Percentiles rank a stretch among this genome's conserved stretches.
Conservation (phyloP, 2,113 vertebrate species). For the Uropsilus gracilis region DNA sequence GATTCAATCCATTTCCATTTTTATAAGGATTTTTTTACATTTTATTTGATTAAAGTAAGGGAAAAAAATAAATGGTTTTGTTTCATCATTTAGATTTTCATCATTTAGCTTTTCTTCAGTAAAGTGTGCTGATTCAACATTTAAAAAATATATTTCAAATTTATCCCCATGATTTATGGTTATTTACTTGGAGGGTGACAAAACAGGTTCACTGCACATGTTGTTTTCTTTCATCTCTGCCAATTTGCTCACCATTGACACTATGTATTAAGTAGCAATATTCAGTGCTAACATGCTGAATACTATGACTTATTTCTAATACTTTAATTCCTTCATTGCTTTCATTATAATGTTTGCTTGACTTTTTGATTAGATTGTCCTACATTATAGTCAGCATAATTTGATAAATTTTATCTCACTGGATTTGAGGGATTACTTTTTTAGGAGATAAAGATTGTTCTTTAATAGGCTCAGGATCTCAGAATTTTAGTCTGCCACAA, state of each 20-base stretch:
- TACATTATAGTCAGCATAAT: slow-evolving; percentile 58
- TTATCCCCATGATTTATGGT: slow-evolving; percentile 80
- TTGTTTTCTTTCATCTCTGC: slow-evolving; percentile 81
- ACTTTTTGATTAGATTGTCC: slow-evolving; percentile 61
- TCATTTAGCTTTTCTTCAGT: slow-evolving; percentile 76
- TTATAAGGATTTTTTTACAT: slow-evolving; percentile 78
- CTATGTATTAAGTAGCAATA: slow-evolving; percentile 67
- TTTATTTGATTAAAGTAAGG: slow-evolving; percentile 72
- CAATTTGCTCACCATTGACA: slow-evolving; percentile 66
- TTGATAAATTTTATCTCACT: slow-evolving; percentile 74
- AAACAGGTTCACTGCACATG: slow-evolving; percentile 69
- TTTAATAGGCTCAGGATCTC: slow-evolving; percentile 67
- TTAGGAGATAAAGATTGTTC: slow-evolving; percentile 66
- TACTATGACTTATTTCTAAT: slow-evolving; percentile 57
- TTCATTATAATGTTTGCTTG: slow-evolving; percentile 43
- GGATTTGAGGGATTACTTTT: slow-evolving; percentile 67
- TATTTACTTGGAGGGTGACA: slow-evolving; percentile 68
- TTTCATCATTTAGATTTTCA: slow-evolving; percentile 54
- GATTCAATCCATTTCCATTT: slow-evolving; percentile 68
- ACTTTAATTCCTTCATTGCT: slow-evolving; percentile 66
- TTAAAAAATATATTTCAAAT: slow-evolving; percentile 73
- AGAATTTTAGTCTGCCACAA: slow-evolving; percentile 75
- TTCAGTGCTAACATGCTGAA: slow-evolving; percentile 53
- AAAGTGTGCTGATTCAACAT: slow-evolving; percentile 65
- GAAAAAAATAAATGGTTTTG: slow-evolving; percentile 15